Evolutionary conservation across 2,888 invertebrate species (phyloP).

Genomic region (Pedicia rivosa): DNA sequence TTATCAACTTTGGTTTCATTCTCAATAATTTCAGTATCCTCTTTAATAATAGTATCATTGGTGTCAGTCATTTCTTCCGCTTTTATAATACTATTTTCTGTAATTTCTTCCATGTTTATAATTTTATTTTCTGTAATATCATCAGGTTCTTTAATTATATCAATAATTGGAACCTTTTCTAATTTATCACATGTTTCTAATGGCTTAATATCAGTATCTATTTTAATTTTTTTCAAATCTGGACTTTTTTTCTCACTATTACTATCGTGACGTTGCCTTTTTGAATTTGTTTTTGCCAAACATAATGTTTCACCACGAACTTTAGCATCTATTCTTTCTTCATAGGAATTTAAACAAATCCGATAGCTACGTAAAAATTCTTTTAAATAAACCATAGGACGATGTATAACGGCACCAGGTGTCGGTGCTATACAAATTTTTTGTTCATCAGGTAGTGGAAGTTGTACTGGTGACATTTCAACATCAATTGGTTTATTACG

Average conservation of each 20-base stretch:
- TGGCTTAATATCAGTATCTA: conserved; percentile 1
- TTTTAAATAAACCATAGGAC: conserved; percentile 56
- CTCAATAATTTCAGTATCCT: too few relatives aligned
- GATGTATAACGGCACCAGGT: conserved; percentile 44
- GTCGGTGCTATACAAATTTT: conserved; percentile 33
- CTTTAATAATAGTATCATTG: too few relatives aligned
- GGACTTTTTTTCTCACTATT: conserved; percentile 33
- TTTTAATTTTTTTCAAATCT: conserved; percentile 33
- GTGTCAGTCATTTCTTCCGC: too few relatives aligned
- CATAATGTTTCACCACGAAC: conserved; percentile 31
- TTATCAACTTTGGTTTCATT: too few relatives aligned
- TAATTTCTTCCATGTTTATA: not conserved
- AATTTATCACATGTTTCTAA: conserved; percentile 1
- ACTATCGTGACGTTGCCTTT: conserved; percentile 42
- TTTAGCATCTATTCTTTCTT: conserved; percentile 48
- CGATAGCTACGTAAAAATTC: conserved; percentile 64
- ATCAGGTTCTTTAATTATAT: not conserved
- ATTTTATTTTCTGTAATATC: not conserved
- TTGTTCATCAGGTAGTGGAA: conserved; percentile 15
- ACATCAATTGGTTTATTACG: not conserved
- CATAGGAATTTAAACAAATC: conserved; percentile 60
- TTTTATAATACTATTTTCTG: not conserved
- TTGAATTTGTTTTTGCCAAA: conserved; percentile 17
- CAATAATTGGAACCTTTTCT: not conserved
- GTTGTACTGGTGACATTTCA: not conserved